A percentile compares a stretch with the other conserved stretches of the same genome.
phyloP scores from a whole-genome alignment of 1,140 invertebrate species.

The Nasonia vitripennis region DNA sequence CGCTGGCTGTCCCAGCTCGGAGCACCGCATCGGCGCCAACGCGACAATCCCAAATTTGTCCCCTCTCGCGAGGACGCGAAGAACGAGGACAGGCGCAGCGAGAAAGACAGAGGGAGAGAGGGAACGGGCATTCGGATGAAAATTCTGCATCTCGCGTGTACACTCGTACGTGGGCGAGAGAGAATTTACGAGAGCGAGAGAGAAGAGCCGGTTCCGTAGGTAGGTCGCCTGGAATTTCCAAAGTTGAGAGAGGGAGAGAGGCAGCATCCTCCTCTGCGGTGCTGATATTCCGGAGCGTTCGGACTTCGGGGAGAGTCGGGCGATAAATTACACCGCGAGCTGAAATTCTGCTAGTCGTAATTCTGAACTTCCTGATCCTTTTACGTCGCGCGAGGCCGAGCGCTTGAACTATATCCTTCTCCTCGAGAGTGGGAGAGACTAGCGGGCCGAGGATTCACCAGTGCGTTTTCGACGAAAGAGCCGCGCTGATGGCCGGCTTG shows the following conservation, averaged over 20 bases:
- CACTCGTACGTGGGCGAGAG: not conserved
- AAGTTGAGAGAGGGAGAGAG: constrained; percentile 33
- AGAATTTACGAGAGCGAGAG: constrained; percentile 34
- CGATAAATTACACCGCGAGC: constrained; percentile 48
- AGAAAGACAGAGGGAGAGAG: not conserved
- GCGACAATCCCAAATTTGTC: not conserved
- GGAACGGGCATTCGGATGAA: constrained; percentile 35
- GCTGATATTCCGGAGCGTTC: constrained; percentile 37
- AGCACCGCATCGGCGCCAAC: not conserved
- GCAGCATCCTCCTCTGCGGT: constrained; percentile 26
- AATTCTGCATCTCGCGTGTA: constrained; percentile 32
- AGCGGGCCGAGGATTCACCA: constrained; percentile 33
- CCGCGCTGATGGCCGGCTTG: not conserved
- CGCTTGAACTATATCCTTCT: not conserved
- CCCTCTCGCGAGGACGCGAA: not conserved
- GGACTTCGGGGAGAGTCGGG: constrained; percentile 33
- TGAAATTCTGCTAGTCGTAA: constrained; percentile 52
- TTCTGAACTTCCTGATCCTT: constrained; percentile 50
- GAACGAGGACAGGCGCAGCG: not conserved
- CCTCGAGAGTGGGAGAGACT: not conserved
- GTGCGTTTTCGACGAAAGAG: not conserved
- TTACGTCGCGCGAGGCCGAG: constrained; percentile 38
- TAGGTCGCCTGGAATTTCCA: constrained; percentile 34
- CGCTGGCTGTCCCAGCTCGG: too few relatives aligned
- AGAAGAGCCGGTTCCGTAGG: not conserved